Evolutionary conservation across 2,888 invertebrate species (phyloP), one percentile per base, ranked within the genome.

Genomic region (Toxonevra muliebris): DNA sequence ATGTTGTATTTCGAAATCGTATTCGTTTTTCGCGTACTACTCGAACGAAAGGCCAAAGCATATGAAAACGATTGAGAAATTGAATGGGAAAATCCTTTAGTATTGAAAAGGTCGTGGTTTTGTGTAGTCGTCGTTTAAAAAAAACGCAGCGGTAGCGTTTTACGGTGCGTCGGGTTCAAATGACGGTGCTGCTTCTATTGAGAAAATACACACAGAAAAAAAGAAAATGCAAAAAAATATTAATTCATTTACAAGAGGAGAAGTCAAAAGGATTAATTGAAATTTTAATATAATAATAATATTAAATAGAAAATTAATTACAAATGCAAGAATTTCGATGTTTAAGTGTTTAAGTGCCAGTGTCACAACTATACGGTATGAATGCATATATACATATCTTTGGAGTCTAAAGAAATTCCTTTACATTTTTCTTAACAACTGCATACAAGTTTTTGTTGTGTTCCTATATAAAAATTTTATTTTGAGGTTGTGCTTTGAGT

Each of bases 41-140:
- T 68, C 68, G 71, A 43, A 54, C 40, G 68, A 66, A 71, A 69
- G 69, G 65, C 66, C 63, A 54, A 64, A 68, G 69, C 41, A 69
- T 76, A 77, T 78, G 80, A 76, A 77, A 30, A 30, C 30, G 30
- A 30, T 30, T 30, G 30, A 30, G 30, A 30, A 30, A 30, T 7
- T 76, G 79, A 76, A 79, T 81, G 77, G 75, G 71, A 80, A 78
- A 76, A 76, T 77, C 76, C 82, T 81, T 83, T 79, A 83, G 83
- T 83, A 83, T 79, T 81, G 75, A 84, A 83, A 80, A 82, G 83
- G 83, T 82, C 84, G 84, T 82, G 82, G 82, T 81, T 82, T 84
- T 80, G 83, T 81, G 76, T 78, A 82, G 83, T 83, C 79, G 81
- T 82, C 82, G 76, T 73, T 69, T 68, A 69, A 64, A 69, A 8